Evolutionary conservation across 2,797 vertebrate genomes (phyloP).

Genomic region (Gastrophryne carolinensis): DNA sequence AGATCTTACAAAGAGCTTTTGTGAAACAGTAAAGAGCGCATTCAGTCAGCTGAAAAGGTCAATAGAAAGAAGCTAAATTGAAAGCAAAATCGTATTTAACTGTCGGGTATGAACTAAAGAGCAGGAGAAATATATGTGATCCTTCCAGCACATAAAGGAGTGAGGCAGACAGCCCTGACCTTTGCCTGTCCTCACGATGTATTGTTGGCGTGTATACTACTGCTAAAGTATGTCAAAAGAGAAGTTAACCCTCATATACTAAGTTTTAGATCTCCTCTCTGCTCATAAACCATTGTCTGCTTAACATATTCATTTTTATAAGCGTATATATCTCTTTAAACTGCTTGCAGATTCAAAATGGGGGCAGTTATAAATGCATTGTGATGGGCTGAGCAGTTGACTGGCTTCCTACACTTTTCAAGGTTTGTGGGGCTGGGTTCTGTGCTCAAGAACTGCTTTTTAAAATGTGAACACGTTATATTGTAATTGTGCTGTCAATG

Average conservation of each 20-base stretch:
- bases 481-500: no score
- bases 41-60: slow-evolving; percentile 2
- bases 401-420: not conserved
- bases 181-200: slow-evolving; percentile 2
- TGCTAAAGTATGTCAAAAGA: not conserved
- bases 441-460: no score
- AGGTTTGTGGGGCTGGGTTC: no score
- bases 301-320: not conserved
- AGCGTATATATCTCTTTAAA: no score
- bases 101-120: not conserved
- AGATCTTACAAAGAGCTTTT: rapidly evolving
- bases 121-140: not conserved
- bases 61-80: slow-evolving; percentile 8
- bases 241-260: not conserved
- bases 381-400: not conserved
- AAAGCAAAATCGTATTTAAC: slow-evolving; percentile 1
- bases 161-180: slow-evolving; percentile 4
- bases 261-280: no score
- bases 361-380: no score
- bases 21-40: not conserved
- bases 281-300: not conserved
- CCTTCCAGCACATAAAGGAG: slow-evolving; percentile 2
- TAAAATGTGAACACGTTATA: no score
- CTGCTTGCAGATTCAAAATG: no score
- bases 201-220: not conserved